Evolutionary conservation across 2,888 invertebrate species (phyloP), one percentile per base, ranked within the genome.

Genomic region (Baccha elongata): DNA sequence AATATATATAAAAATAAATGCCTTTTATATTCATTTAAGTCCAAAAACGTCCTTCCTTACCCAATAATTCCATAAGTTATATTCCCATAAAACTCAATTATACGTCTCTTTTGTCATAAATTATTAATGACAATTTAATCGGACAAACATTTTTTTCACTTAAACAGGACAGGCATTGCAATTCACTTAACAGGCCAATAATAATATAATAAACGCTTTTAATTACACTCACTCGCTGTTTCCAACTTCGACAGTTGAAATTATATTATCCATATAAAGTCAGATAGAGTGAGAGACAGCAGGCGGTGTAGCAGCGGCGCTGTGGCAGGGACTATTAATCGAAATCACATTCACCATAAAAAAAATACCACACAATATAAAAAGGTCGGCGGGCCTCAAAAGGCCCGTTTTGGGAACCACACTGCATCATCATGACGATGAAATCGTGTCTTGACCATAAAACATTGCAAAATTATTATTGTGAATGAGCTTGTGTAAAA

Each of bases 131-230:
- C 76, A 46, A 60, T 83, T 83, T 83, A 83, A 78, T 83, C 83
- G 62, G 72, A 68, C 72, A 73, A 78, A 72, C 83, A 83, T 83
- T 78, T 83, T n/a, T 83, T 83, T 72, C 78, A 68, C 64, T 83
- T 78, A 64, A 17, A 19, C 26, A 17, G 3, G 46, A 32, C 29
- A 32, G 29, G 35, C 71, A 67, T 78, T 78, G 83, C 83, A 78
- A 83, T 83, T 83, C 83, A 83, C 83, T 83, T 78, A 83, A 83
- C 83, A 83, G 76, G 72, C 83, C 83, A 83, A 83, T 83, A 78
- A 83, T 83, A 83, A 83, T 83, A 78, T 78, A 78, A 83, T 78
- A 83, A 83, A 78, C 67, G 78, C 64, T 78, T 78, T 83, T 83
- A 83, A 78, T 83, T 78, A 83, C 68, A 29, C 58, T 58, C 58